These are phyloP conservation scores for Tetramorium alpestre DNA, from an alignment of 1,140 invertebrate genomes.

Conservation along the genomic window DNA sequence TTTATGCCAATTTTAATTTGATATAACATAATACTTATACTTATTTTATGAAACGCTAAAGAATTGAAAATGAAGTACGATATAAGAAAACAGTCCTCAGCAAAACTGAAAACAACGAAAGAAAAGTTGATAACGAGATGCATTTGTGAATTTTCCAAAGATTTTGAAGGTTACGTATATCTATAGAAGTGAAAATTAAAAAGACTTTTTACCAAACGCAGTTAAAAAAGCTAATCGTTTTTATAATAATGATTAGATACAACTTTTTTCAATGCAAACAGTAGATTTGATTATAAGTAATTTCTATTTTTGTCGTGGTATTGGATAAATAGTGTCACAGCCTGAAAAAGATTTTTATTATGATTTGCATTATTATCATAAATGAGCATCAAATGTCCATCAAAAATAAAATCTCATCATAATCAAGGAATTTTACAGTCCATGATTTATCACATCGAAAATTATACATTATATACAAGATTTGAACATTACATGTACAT, in stretches of 20 bases:
- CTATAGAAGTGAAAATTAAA: neutral
- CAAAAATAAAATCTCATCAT: neutral
- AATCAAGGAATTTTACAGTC: neutral
- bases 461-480: neutral
- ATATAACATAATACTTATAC: neutral
- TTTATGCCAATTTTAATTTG: neutral
- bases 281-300: neutral
- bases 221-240: neutral
- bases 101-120: neutral
- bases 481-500: too few species aligned
- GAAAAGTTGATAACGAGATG: neutral
- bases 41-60: neutral
- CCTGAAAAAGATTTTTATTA: neutral
- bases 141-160: neutral
- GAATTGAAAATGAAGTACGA: neutral
- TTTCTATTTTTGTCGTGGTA: neutral
- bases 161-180: neutral
- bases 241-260: neutral
- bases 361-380: neutral
- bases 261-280: neutral
- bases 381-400: neutral
- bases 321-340: neutral
- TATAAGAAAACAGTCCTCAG: neutral
- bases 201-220: neutral
- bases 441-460: neutral